Conservation (phyloP, 2,113 vertebrate species). For the Nicator chloris region DNA sequence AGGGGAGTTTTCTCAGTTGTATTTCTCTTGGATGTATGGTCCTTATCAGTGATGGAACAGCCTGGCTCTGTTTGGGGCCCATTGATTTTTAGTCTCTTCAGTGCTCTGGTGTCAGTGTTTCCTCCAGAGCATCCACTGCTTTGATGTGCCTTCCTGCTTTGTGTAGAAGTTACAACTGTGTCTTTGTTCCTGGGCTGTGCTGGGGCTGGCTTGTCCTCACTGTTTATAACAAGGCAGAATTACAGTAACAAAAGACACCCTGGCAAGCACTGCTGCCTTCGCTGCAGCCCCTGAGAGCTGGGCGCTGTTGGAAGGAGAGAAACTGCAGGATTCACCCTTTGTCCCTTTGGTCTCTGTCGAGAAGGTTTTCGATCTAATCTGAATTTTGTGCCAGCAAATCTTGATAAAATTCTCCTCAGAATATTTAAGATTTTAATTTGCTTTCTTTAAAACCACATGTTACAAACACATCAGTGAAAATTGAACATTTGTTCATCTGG, state of each 20-base stretch:
- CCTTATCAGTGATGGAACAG: background rate
- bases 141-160: constrained; percentile 13
- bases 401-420: background rate
- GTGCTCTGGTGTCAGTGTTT: background rate
- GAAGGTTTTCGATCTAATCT: background rate
- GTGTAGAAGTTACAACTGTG: background rate
- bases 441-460: background rate
- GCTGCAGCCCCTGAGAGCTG: background rate
- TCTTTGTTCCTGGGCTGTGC: background rate
- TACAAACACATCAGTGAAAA: background rate
- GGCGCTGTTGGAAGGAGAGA: background rate
- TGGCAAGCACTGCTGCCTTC: background rate
- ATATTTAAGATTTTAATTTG: background rate
- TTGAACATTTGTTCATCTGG: background rate
- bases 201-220: background rate
- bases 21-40: background rate
- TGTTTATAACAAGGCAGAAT: background rate
- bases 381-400: background rate
- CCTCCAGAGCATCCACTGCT: background rate
- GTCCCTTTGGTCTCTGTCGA: background rate
- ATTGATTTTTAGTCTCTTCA: background rate
- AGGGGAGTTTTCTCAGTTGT: background rate
- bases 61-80: background rate
- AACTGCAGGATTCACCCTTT: background rate
- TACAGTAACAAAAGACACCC: background rate